Percentiles rank a stretch among this genome's conserved stretches.
These are phyloP conservation scores for Crotalus viridis DNA, from an alignment of 2,113 vertebrate species.

Conservation along the genomic window DNA sequence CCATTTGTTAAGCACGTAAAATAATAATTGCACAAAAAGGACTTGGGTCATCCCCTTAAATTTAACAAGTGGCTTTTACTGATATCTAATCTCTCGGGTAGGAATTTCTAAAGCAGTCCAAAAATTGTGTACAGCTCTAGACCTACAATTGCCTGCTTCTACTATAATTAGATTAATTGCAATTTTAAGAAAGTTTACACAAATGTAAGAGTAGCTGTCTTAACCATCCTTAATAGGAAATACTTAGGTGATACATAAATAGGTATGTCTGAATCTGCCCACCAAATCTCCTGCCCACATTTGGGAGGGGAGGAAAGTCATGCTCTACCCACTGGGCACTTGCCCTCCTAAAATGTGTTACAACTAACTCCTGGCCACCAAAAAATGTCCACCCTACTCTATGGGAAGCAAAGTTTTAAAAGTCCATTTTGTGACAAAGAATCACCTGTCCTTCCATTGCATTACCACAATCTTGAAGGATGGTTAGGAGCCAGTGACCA, in stretches of 20 bases:
- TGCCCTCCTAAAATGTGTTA: background rate
- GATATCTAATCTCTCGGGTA: background rate
- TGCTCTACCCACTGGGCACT: background rate
- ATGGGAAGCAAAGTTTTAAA: background rate
- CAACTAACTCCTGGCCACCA: background rate
- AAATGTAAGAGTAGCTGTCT: background rate
- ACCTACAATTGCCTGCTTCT: background rate
- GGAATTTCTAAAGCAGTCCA: background rate
- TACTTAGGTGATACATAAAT: background rate
- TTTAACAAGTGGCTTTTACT: background rate
- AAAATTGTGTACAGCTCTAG: background rate
- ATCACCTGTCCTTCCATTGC: background rate
- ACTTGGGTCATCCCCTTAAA: background rate
- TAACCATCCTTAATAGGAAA: background rate
- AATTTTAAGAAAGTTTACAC: background rate
- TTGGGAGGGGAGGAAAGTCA: background rate
- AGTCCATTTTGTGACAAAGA: no score
- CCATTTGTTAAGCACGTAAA: background rate
- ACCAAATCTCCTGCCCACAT: background rate
- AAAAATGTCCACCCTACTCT: background rate
- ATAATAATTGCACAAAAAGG: background rate
- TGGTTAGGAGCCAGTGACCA: constrained; percentile 6
- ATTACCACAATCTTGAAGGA: constrained; percentile 2
- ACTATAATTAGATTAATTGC: background rate
- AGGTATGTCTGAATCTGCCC: background rate